These are phyloP conservation scores for Orestias chungarensis DNA, from an alignment of 2,797 vertebrate species.

Conservation along the genomic window DNA sequence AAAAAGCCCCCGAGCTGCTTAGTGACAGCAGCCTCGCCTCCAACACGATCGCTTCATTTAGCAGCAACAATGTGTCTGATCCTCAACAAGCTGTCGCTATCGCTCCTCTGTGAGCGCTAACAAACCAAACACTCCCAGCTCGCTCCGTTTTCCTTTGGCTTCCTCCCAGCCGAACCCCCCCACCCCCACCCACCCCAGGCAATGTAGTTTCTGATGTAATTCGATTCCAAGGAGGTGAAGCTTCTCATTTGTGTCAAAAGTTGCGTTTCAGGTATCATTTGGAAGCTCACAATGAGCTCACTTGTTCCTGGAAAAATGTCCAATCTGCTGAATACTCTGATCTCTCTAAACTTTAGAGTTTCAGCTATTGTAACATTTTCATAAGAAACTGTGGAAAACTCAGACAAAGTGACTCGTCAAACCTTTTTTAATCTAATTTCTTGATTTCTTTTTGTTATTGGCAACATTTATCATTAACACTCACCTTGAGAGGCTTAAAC, in stretches of 20 bases:
- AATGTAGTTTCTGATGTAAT: constrained; percentile 28
- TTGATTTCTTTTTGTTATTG: neutral
- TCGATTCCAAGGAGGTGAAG: constrained; percentile 25
- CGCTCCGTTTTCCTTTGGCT: constrained; percentile 22
- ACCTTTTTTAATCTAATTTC: neutral
- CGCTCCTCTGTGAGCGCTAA: constrained; percentile 37
- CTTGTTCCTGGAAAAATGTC: constrained; percentile 4
- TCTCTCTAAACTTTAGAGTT: constrained; percentile 14
- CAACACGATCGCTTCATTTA: constrained; percentile 76
- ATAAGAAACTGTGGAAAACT: neutral
- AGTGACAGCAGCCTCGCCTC: constrained; percentile 61
- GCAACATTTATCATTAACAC: neutral
- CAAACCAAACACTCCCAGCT: constrained; percentile 25
- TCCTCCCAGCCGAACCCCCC: constrained; percentile 34
- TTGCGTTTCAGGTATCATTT: constrained; percentile 18
- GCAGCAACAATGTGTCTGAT: constrained; percentile 76
- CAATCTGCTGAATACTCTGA: neutral
- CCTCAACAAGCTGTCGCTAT: constrained; percentile 71
- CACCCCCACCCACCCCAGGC: constrained; percentile 8
- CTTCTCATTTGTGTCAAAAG: neutral
- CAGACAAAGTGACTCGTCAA: constrained; percentile 1
- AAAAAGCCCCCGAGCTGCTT: constrained; percentile 8
- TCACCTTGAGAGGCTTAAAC: neutral
- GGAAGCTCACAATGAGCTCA: constrained; percentile 24
- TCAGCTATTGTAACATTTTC: constrained; percentile 5